These are phyloP conservation scores for Eufriesea mexicana DNA, from an alignment of 1,140 invertebrate genomes.

Conservation along the genomic window DNA sequence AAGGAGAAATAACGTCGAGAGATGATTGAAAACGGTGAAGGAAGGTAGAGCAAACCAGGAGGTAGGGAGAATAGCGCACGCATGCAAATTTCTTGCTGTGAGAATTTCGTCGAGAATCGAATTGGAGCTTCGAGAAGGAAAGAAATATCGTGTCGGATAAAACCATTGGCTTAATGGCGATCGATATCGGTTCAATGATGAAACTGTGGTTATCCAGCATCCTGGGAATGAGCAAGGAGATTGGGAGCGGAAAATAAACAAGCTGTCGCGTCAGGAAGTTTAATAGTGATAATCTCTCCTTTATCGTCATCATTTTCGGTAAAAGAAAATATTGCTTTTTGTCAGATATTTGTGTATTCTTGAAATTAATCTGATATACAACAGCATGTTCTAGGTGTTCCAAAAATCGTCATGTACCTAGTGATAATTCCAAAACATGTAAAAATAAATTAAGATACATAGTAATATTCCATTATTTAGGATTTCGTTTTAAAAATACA, in stretches of 20 bases:
- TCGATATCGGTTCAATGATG: slow-evolving; percentile 58
- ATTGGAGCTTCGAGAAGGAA: not conserved
- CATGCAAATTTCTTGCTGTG: slow-evolving; percentile 60
- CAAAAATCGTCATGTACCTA: too few species aligned
- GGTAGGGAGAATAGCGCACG: slow-evolving; percentile 28
- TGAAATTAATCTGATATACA: too few species aligned
- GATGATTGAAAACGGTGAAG: slow-evolving; percentile 1
- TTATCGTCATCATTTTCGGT: slow-evolving; percentile 31
- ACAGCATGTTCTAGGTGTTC: too few species aligned
- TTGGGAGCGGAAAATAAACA: slow-evolving; percentile 54
- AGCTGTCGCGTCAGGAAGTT: slow-evolving; percentile 31
- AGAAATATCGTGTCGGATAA: slow-evolving; percentile 59
- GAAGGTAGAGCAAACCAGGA: not conserved
- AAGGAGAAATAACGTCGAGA: not conserved
- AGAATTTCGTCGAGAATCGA: slow-evolving; percentile 43
- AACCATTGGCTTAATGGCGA: slow-evolving; percentile 45
- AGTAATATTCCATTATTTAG: too few species aligned
- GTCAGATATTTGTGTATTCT: too few species aligned
- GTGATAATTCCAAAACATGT: too few species aligned
- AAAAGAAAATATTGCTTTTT: not conserved
- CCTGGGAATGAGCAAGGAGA: slow-evolving; percentile 36
- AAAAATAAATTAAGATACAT: too few species aligned
- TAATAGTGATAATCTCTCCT: slow-evolving; percentile 46
- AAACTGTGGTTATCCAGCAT: slow-evolving; percentile 51
- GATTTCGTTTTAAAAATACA: too few species aligned